These are phyloP conservation scores for Diorhabda sublineata DNA, from an alignment of 1,140 invertebrate genomes.

Conservation along the genomic window DNA sequence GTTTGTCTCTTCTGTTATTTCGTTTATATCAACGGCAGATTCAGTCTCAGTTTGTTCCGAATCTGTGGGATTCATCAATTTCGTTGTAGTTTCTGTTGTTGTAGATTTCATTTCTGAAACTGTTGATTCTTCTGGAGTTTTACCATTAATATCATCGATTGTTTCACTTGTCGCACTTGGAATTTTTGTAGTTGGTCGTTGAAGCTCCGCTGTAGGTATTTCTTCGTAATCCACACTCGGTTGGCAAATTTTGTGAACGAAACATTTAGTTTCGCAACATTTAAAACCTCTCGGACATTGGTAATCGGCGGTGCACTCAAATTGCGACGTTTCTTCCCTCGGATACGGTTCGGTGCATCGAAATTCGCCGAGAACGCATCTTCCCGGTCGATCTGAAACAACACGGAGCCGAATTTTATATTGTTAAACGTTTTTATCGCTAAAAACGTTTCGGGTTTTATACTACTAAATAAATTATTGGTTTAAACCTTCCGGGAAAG, in stretches of 20 bases:
- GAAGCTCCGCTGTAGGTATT: not conserved
- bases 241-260: slow-evolving; percentile 10
- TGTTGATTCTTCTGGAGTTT: not conserved
- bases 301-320: slow-evolving; percentile 7
- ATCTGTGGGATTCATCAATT: not conserved
- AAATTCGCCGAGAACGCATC: slow-evolving; percentile 5
- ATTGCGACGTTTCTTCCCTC: not conserved
- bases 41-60: not conserved
- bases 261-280: slow-evolving; percentile 12
- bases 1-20: not conserved
- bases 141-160: not conserved
- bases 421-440: too few species aligned
- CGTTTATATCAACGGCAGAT: not conserved
- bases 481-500: too few species aligned
- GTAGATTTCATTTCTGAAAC: not conserved
- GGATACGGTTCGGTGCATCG: not conserved
- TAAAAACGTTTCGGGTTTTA: too few species aligned
- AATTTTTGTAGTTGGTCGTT: too few species aligned
- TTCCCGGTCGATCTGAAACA: slow-evolving; percentile 8
- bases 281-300: slow-evolving; percentile 9
- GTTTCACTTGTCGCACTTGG: too few species aligned
- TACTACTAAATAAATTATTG: too few species aligned
- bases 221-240: not conserved
- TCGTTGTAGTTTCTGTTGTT: not conserved
- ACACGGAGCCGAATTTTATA: too few species aligned